These are phyloP conservation scores for Drosophila fuyamai DNA, from an alignment of 1,140 invertebrate species.

Conservation along the genomic window DNA sequence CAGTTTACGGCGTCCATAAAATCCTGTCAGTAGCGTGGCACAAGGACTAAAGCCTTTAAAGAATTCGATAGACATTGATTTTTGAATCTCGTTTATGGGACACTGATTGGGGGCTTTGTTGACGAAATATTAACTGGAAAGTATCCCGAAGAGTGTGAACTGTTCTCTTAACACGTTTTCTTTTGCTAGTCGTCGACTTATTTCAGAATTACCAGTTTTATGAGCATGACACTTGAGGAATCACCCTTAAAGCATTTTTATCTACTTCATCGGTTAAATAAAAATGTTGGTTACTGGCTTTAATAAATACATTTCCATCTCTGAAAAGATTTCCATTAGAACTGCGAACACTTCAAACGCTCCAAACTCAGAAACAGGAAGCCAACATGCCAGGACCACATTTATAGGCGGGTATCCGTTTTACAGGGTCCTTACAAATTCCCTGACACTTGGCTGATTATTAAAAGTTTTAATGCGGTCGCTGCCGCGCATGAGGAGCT, in stretches of 20 bases:
- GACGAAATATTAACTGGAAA: slow-evolving; percentile 43
- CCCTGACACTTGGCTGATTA: slow-evolving; percentile 19
- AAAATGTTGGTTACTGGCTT: too few species aligned
- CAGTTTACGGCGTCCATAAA: slow-evolving; percentile 36
- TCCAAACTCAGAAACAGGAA: slow-evolving; percentile 9
- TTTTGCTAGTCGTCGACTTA: not conserved
- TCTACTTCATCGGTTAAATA: too few species aligned
- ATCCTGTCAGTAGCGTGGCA: slow-evolving; percentile 17
- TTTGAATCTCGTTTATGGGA: slow-evolving; percentile 19
- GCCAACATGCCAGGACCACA: slow-evolving; percentile 16
- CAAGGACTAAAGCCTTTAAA: not conserved
- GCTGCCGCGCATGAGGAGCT: slow-evolving; percentile 56
- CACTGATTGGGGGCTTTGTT: slow-evolving; percentile 51
- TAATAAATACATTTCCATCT: too few species aligned
- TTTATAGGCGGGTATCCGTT: slow-evolving; percentile 39
- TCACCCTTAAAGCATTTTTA: not conserved
- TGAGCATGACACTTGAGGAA: not conserved
- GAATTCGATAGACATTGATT: slow-evolving; percentile 14
- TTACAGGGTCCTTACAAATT: slow-evolving; percentile 19
- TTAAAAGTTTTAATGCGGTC: slow-evolving; percentile 25
- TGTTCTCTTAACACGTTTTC: slow-evolving; percentile 25
- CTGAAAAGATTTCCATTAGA: not conserved
- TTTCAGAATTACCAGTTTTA: not conserved
- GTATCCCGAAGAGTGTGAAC: slow-evolving; percentile 28
- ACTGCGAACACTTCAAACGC: not conserved